phyloP scores from a whole-genome alignment of 1,140 invertebrate genomes.

The Drosophila repletoides region DNA sequence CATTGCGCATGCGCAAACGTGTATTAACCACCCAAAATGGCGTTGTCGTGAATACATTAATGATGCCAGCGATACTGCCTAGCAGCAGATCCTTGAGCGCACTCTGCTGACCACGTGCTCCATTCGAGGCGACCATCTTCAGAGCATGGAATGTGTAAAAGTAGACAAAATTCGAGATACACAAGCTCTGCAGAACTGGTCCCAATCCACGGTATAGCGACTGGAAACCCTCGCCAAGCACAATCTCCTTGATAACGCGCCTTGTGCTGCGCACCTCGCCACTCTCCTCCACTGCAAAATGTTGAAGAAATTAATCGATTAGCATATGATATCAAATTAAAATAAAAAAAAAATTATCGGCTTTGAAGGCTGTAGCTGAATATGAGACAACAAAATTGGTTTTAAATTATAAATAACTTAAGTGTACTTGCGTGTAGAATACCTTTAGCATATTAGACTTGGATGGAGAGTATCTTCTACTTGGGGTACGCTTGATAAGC shows the following conservation, averaged over 20 bases:
- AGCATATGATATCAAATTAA: conserved; percentile 9
- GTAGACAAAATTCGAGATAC: conserved; percentile 95
- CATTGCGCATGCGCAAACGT: conserved; percentile 88
- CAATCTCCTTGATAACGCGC: conserved; percentile 85
- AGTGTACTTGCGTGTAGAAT: too few relatives aligned
- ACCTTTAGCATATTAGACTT: too few relatives aligned
- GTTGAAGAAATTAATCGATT: conserved; percentile 4
- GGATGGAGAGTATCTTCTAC: too few relatives aligned
- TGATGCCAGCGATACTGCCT: conserved; percentile 90
- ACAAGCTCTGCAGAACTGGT: conserved; percentile 92
- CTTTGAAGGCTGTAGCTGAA: background rate
- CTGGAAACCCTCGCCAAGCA: conserved; percentile 87
- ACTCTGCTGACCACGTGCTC: conserved; percentile 83
- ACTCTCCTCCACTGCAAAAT: conserved; percentile 85
- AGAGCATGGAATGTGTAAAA: conserved; percentile 95
- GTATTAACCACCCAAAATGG: conserved; percentile 97
- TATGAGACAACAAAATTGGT: too few relatives aligned
- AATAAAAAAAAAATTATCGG: too few relatives aligned
- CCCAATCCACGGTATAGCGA: conserved; percentile 91
- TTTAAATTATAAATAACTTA: too few relatives aligned
- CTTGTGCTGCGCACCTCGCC: conserved; percentile 84
- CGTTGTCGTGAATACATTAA: conserved; percentile 93
- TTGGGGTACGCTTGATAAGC: too few relatives aligned
- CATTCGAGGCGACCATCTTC: conserved; percentile 84
- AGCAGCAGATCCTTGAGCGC: conserved; percentile 90